Percentiles rank a stretch among this genome's conserved stretches.
Conservation (phyloP, 2,888 invertebrate species). For the Polydrusus pterygomalis region DNA sequence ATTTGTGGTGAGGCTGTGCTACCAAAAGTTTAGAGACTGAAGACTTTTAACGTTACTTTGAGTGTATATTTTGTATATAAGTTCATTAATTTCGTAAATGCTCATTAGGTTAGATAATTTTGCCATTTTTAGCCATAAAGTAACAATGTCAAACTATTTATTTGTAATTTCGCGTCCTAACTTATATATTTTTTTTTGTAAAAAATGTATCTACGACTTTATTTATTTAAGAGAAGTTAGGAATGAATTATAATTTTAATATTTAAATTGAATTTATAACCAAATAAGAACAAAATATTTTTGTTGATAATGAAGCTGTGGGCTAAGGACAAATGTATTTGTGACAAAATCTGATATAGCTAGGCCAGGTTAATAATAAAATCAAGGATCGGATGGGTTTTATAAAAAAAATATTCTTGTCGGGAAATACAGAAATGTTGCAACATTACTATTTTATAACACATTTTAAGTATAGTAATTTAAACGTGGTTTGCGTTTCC, state of each 20-base stretch:
- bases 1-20: slow-evolving; percentile 59
- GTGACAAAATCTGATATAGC: too few species aligned
- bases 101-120: slow-evolving; percentile 49
- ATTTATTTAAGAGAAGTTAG: slow-evolving; percentile 50
- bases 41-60: slow-evolving; percentile 43
- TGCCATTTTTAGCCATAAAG: slow-evolving; percentile 56
- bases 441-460: too few species aligned
- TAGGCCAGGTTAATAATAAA: too few species aligned
- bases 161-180: slow-evolving; percentile 50
- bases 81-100: slow-evolving; percentile 36
- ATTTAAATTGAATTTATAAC: slow-evolving; percentile 61
- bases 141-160: slow-evolving; percentile 44
- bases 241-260: slow-evolving; percentile 47
- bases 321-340: background rate
- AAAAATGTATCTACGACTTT: slow-evolving; percentile 55
- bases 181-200: slow-evolving; percentile 57
- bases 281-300: slow-evolving; percentile 57
- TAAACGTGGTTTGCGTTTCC: too few species aligned
- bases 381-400: too few species aligned
- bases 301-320: slow-evolving; percentile 36
- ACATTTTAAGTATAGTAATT: too few species aligned
- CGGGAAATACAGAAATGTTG: too few species aligned
- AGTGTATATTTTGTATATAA: slow-evolving; percentile 57
- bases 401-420: too few species aligned
- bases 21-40: slow-evolving; percentile 59